phyloP scores from a whole-genome alignment of 2,888 invertebrate genomes.

The Hymenopus coronatus region DNA sequence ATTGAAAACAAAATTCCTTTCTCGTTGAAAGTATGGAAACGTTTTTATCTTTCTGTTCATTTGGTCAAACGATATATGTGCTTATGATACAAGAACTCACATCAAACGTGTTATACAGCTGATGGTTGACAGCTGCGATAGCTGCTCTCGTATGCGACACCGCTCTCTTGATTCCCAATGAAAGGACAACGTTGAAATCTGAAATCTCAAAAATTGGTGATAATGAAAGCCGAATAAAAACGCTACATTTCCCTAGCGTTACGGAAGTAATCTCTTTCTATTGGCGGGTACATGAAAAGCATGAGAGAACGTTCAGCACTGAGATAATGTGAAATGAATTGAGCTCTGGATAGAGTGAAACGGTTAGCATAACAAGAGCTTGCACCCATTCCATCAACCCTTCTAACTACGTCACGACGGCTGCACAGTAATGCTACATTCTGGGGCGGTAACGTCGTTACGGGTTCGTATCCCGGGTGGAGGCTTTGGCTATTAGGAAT shows the following conservation, averaged over 20 bases:
- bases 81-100: background rate
- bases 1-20: too few species aligned
- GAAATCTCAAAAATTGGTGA: background rate
- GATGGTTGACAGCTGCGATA: background rate
- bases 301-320: background rate
- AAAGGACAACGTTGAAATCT: background rate
- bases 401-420: background rate
- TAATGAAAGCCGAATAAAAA: background rate
- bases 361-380: background rate
- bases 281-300: background rate
- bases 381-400: background rate
- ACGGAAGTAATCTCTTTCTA: background rate
- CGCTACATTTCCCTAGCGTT: background rate
- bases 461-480: too few species aligned
- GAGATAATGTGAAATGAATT: background rate
- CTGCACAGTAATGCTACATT: too few species aligned
- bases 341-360: background rate
- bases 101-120: background rate
- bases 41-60: too few species aligned
- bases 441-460: too few species aligned
- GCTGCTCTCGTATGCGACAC: background rate
- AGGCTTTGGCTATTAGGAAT: too few species aligned
- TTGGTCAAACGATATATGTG: background rate
- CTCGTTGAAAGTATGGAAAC: too few species aligned
- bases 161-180: background rate